Evolutionary conservation across 2,113 vertebrate genomes (phyloP).

Genomic region (Oryzias celebensis): DNA sequence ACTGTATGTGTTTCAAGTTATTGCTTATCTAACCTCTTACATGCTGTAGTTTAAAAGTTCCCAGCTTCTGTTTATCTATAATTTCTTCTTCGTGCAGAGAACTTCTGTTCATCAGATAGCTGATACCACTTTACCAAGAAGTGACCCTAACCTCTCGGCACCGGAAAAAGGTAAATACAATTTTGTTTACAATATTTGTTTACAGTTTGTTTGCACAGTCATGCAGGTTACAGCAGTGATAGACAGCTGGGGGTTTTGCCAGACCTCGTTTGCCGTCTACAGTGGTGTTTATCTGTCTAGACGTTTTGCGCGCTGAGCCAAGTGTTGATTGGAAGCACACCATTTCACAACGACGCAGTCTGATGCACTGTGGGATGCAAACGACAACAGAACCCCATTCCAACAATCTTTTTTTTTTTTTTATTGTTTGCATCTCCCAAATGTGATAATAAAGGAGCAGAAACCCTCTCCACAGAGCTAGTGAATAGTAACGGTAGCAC

Average conservation of each 20-base stretch:
- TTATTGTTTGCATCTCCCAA: background rate
- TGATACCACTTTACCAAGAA: conserved; percentile 87
- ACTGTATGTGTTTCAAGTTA: background rate
- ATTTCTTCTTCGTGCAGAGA: conserved; percentile 76
- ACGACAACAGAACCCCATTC: background rate
- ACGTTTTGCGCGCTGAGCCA: conserved; percentile 16
- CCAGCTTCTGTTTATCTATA: too few species aligned
- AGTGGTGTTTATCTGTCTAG: conserved; percentile 12
- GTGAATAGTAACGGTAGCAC: conserved; percentile 3
- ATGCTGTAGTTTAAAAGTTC: too few species aligned
- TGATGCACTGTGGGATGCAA: conserved; percentile 22
- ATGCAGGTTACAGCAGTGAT: background rate
- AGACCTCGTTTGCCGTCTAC: background rate
- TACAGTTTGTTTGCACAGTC: background rate
- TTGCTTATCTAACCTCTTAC: background rate
- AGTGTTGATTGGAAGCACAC: conserved; percentile 17
- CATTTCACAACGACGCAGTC: conserved; percentile 19
- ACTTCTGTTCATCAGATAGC: conserved; percentile 87
- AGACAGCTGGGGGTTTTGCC: background rate
- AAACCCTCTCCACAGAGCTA: conserved; percentile 3
- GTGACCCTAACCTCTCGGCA: conserved; percentile 88
- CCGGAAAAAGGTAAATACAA: conserved; percentile 88
- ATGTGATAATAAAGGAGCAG: conserved; percentile 8
- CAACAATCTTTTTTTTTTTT: background rate
- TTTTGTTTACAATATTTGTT: conserved; percentile 1